These are phyloP conservation scores for Rallus limicola DNA, from an alignment of 2,113 vertebrate genomes.

Conservation along the genomic window DNA sequence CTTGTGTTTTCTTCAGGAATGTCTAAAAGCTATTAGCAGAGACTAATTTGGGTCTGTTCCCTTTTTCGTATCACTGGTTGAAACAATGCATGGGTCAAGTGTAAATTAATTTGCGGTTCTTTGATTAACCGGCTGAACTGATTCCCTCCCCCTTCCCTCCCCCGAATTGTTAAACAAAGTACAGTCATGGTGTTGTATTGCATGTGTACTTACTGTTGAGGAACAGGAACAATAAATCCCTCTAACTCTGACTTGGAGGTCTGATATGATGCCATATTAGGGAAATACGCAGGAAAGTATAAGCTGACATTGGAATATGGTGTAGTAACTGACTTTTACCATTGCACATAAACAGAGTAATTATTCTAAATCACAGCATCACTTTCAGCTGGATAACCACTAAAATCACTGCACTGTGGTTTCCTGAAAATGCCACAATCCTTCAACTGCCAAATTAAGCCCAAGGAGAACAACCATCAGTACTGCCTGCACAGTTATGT, in stretches of 20 bases:
- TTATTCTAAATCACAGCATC: constrained; percentile 75
- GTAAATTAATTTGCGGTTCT: neutral
- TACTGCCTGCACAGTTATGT: constrained; percentile 64
- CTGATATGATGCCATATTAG: neutral
- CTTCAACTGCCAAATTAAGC: constrained; percentile 83
- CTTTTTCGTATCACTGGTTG: neutral
- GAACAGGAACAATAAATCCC: neutral
- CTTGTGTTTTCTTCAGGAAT: neutral
- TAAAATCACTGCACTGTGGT: constrained; percentile 81
- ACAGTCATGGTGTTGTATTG: neutral
- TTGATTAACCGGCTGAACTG: neutral
- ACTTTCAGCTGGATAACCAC: constrained; percentile 74
- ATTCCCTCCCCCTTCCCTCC: rapidly evolving
- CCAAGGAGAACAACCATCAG: constrained; percentile 61
- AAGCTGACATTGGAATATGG: constrained; percentile 56
- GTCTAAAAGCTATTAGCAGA: neutral
- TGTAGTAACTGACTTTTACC: constrained; percentile 71
- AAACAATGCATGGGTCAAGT: neutral
- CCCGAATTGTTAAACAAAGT: neutral
- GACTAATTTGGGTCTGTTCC: neutral
- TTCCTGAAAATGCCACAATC: constrained; percentile 85
- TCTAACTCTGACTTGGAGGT: constrained; percentile 26
- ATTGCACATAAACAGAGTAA: constrained; percentile 72
- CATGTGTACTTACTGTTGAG: neutral
- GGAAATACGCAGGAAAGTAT: constrained; percentile 14